These are phyloP conservation scores for Drosophila seguyi DNA, from an alignment of 1,140 invertebrate species.

Conservation along the genomic window DNA sequence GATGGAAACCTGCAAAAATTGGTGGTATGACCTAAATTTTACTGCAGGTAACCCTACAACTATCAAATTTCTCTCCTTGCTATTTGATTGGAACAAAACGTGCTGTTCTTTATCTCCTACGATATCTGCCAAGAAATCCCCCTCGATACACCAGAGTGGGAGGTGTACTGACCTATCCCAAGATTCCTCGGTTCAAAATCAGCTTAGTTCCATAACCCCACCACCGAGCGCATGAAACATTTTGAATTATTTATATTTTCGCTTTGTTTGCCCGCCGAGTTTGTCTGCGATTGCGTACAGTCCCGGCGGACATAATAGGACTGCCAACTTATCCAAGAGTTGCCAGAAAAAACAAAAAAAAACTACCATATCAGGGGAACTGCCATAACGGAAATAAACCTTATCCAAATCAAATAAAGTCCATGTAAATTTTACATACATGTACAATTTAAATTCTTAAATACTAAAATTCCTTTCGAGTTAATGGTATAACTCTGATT, in stretches of 20 bases:
- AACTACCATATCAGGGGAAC: background rate
- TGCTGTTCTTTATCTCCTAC: background rate
- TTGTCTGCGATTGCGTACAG: background rate
- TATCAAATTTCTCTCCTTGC: background rate
- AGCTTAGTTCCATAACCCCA: slow-evolving; percentile 9
- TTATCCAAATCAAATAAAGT: background rate
- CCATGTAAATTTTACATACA: too few relatives aligned
- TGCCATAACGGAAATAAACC: background rate
- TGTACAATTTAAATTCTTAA: too few relatives aligned
- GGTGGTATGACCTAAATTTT: too few relatives aligned
- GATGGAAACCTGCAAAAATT: too few relatives aligned
- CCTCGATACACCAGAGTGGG: background rate
- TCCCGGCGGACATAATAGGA: background rate
- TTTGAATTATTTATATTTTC: background rate
- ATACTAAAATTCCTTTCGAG: background rate
- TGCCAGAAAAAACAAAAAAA: background rate
- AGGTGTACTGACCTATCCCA: slow-evolving; percentile 10
- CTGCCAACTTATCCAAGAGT: background rate
- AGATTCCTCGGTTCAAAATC: slow-evolving; percentile 15
- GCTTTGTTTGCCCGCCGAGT: slow-evolving; percentile 1
- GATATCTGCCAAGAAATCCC: background rate
- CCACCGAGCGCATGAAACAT: background rate
- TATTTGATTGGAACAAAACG: background rate
- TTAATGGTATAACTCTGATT: too few relatives aligned
- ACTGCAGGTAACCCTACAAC: background rate